A percentile compares a stretch with the other conserved stretches of the same genome.
These are phyloP conservation scores for Hylaeus volcanicus DNA, from an alignment of 1,140 invertebrate genomes.

Conservation along the genomic window DNA sequence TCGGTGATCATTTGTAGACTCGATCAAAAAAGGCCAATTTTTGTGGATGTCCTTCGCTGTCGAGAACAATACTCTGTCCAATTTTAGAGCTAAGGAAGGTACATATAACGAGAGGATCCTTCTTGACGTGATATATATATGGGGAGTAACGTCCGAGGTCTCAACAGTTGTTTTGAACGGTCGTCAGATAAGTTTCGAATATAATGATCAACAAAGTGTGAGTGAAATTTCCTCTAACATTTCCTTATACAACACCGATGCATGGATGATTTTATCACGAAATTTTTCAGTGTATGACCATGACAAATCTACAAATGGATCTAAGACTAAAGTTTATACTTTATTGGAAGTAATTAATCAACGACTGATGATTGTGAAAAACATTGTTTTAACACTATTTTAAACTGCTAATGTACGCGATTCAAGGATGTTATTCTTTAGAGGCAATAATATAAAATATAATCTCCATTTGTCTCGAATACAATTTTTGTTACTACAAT, in stretches of 20 bases:
- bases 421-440: neutral
- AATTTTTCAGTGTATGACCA: slow-evolving; percentile 82
- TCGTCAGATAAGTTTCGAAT: slow-evolving; percentile 61
- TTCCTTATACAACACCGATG: neutral
- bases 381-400: too few relatives aligned
- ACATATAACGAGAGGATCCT: slow-evolving; percentile 65
- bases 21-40: slow-evolving; percentile 83
- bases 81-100: slow-evolving; percentile 66
- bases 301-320: slow-evolving; percentile 81
- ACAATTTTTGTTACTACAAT: neutral
- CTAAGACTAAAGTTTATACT: slow-evolving; percentile 73
- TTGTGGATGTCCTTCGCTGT: slow-evolving; percentile 82
- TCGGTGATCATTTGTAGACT: slow-evolving; percentile 77
- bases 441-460: neutral
- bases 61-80: slow-evolving; percentile 78
- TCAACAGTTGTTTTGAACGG: slow-evolving; percentile 65
- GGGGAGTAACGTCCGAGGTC: slow-evolving; percentile 69
- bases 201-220: slow-evolving; percentile 57
- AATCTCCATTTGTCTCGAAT: neutral
- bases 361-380: neutral
- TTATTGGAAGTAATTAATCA: slow-evolving; percentile 52
- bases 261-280: slow-evolving; percentile 23
- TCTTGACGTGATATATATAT: slow-evolving; percentile 71
- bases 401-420: too few relatives aligned
- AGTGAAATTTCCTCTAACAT: slow-evolving; percentile 23